A percentile compares a stretch with the other conserved stretches of the same genome.
phyloP scores from a whole-genome alignment of 2,888 invertebrate genomes.

The Lepidocyrtinus sp. region DNA sequence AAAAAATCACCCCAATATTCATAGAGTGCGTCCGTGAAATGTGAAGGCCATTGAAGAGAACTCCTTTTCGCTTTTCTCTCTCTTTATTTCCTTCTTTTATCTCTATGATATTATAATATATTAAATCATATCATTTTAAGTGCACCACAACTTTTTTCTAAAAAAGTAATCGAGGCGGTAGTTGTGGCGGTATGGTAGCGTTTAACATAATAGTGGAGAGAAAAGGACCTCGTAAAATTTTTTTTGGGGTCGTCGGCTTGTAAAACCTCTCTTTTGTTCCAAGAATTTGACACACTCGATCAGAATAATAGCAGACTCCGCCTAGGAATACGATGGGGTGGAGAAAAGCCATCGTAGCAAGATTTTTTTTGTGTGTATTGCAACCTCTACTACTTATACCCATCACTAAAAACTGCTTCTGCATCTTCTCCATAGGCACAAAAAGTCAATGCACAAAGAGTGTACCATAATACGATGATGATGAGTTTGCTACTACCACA shows the following conservation, averaged over 20 bases:
- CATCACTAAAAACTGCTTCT: conserved; percentile 27
- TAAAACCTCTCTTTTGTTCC: conserved; percentile 68
- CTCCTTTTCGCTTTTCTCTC: conserved; percentile 37
- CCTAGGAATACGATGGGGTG: conserved; percentile 70
- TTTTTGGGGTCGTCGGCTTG: conserved; percentile 61
- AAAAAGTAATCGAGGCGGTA: conserved; percentile 7
- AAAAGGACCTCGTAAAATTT: conserved; percentile 54
- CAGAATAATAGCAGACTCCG: conserved; percentile 70
- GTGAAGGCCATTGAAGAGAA: neutral
- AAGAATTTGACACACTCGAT: conserved; percentile 70
- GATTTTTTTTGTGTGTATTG: conserved; percentile 65
- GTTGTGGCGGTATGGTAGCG: conserved; percentile 42
- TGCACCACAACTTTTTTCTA: conserved; percentile 41
- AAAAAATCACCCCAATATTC: conserved; percentile 50
- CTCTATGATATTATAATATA: conserved; percentile 47
- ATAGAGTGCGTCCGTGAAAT: conserved; percentile 43
- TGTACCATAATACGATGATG: conserved; percentile 9
- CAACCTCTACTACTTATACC: conserved; percentile 54
- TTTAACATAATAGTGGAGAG: conserved; percentile 54
- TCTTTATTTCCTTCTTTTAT: conserved; percentile 28
- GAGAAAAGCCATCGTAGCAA: conserved; percentile 67
- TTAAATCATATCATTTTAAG: conserved; percentile 54
- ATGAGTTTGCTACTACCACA: neutral
- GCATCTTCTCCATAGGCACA: conserved; percentile 30
- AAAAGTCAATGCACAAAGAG: neutral